A percentile compares a stretch with the other conserved stretches of the same genome.
Conservation (phyloP, 2,888 invertebrate genomes). For the Mycogona germanica region DNA sequence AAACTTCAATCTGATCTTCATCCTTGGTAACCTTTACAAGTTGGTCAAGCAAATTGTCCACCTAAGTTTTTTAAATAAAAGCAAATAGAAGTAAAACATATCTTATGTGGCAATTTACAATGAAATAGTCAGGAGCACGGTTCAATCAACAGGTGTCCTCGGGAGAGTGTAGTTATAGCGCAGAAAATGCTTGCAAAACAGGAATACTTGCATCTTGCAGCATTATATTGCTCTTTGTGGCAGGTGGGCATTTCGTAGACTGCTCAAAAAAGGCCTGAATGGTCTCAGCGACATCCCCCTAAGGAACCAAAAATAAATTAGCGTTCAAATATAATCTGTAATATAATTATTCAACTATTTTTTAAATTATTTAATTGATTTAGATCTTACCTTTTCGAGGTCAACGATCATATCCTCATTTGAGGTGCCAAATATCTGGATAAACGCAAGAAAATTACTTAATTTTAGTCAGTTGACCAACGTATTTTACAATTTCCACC, state of each 20-base stretch:
- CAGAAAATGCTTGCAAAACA: too few species aligned
- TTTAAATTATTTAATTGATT: not conserved
- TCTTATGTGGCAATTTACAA: too few species aligned
- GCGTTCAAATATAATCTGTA: slow-evolving; percentile 13
- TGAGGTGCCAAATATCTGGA: slow-evolving; percentile 52
- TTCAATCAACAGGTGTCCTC: too few species aligned
- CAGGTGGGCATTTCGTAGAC: slow-evolving; percentile 42
- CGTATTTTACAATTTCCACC: too few species aligned
- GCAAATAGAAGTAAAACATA: too few species aligned
- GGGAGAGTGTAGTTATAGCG: too few species aligned
- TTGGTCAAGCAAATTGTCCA: slow-evolving; percentile 57
- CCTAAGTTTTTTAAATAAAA: slow-evolving; percentile 25
- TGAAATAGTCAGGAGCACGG: too few species aligned
- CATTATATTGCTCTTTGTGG: slow-evolving; percentile 53
- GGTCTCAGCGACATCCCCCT: slow-evolving; percentile 79
- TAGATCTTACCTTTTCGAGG: slow-evolving; percentile 48
- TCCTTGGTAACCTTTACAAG: slow-evolving; percentile 67
- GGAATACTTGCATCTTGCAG: slow-evolving; percentile 44
- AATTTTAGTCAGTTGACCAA: too few species aligned
- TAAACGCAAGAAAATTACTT: too few species aligned
- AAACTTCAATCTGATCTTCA: slow-evolving; percentile 68
- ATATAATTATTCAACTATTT: too few species aligned
- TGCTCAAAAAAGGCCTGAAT: slow-evolving; percentile 60
- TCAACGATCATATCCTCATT: slow-evolving; percentile 71
- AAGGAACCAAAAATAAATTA: not conserved